Conservation (phyloP, 2,888 invertebrate genomes). For the Conchocele bisecta region DNA sequence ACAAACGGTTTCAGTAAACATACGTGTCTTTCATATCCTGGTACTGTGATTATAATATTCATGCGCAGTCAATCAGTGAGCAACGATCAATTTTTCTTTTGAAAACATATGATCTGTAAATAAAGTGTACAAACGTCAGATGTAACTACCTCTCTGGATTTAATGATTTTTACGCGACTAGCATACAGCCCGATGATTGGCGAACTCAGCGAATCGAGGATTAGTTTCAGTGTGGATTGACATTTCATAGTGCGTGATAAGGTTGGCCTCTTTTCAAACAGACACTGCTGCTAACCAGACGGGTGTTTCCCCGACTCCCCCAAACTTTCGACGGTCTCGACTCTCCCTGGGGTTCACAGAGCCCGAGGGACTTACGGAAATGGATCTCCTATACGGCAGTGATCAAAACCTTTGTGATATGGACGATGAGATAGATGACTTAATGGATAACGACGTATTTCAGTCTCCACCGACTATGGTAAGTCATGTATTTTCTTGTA, state of each 20-base stretch:
- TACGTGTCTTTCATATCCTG: conserved; percentile 63
- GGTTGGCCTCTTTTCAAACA: conserved; percentile 60
- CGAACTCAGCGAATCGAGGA: conserved; percentile 6
- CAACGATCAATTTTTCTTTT: too few species aligned
- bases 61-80: conserved; percentile 36
- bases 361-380: conserved; percentile 75
- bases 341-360: conserved; percentile 74
- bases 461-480: conserved; percentile 66
- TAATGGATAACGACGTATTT: conserved; percentile 76
- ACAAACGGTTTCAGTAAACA: conserved; percentile 20
- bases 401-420: conserved; percentile 76
- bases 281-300: conserved; percentile 56
- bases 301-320: conserved; percentile 51
- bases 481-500: conserved; percentile 33
- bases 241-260: conserved; percentile 38
- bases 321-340: conserved; percentile 59
- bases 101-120: too few species aligned
- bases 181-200: conserved; percentile 17
- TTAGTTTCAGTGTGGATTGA: conserved; percentile 50
- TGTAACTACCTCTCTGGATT: too few species aligned
- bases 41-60: conserved; percentile 57
- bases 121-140: too few species aligned
- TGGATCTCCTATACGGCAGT: conserved; percentile 79
- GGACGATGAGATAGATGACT: conserved; percentile 75
- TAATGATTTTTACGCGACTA: too few species aligned